Evolutionary conservation across 2,797 vertebrate genomes (phyloP).

Genomic region (Pteropus rufus): DNA sequence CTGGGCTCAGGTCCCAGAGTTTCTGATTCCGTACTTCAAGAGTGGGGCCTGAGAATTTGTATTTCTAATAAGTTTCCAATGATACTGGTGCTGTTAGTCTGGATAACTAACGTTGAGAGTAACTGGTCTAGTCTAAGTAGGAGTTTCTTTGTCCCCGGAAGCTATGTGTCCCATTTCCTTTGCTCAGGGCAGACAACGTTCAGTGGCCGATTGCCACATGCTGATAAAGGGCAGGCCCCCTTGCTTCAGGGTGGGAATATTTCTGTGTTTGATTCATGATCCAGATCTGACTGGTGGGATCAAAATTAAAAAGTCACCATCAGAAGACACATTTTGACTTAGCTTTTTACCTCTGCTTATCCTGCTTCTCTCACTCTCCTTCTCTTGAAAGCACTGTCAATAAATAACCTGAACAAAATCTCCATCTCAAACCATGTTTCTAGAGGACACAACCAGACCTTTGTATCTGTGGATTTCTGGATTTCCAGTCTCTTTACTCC

Average conservation of each 20-base stretch:
- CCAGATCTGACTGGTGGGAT: neutral
- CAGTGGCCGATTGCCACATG: neutral
- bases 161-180: neutral
- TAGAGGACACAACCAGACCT: neutral
- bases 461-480: neutral
- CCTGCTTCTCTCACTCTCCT: neutral
- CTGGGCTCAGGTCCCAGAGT: neutral
- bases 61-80: constrained; percentile 13
- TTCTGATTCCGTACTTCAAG: neutral
- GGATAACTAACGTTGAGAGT: neutral
- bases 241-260: neutral
- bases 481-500: neutral
- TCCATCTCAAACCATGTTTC: neutral
- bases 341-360: neutral
- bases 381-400: neutral
- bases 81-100: neutral
- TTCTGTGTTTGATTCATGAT: neutral
- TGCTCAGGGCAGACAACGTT: neutral
- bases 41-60: neutral
- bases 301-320: constrained; percentile 3
- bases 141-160: neutral
- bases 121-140: neutral
- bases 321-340: neutral
- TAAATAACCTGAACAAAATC: constrained; percentile 13
- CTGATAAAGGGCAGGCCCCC: neutral